Percentiles rank a stretch among this genome's conserved stretches.
These are phyloP conservation scores for Thunnus thynnus DNA, from an alignment of 2,113 vertebrate species.

Conservation along the genomic window DNA sequence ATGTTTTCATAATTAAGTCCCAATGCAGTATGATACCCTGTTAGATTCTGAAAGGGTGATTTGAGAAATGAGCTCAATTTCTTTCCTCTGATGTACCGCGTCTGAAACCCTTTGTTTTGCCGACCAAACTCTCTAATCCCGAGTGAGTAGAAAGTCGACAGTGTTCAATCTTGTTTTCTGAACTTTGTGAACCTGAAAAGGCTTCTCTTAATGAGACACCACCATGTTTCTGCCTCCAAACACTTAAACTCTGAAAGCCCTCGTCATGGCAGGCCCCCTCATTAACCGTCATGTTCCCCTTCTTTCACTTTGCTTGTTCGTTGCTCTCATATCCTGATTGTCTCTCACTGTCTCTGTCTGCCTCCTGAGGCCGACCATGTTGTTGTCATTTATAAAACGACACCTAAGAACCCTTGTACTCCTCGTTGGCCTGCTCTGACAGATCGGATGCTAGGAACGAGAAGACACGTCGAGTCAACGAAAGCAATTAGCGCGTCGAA, in stretches of 20 bases:
- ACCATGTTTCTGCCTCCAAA: constrained; percentile 24
- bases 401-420: constrained; percentile 41
- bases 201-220: constrained; percentile 64
- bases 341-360: constrained; percentile 9
- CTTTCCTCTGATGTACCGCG: constrained; percentile 2
- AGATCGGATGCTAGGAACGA: constrained; percentile 33
- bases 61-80: constrained; percentile 18
- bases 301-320: constrained; percentile 20
- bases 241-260: constrained; percentile 21
- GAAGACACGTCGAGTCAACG: constrained; percentile 56
- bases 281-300: constrained; percentile 37
- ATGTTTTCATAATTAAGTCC: constrained; percentile 53
- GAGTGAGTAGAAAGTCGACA: constrained; percentile 35
- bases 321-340: neutral
- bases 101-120: constrained; percentile 49
- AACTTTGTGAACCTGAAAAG: constrained; percentile 39
- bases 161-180: constrained; percentile 36
- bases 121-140: constrained; percentile 38
- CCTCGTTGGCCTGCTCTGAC: constrained; percentile 39
- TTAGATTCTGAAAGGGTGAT: constrained; percentile 21
- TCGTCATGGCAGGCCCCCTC: constrained; percentile 26
- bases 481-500: constrained; percentile 75
- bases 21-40: constrained; percentile 20
- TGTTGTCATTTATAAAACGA: constrained; percentile 50
- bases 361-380: constrained; percentile 9